Percentiles rank a stretch among this genome's conserved stretches.
phyloP scores from a whole-genome alignment of 2,113 vertebrate species.

The Pseudorasbora parva region DNA sequence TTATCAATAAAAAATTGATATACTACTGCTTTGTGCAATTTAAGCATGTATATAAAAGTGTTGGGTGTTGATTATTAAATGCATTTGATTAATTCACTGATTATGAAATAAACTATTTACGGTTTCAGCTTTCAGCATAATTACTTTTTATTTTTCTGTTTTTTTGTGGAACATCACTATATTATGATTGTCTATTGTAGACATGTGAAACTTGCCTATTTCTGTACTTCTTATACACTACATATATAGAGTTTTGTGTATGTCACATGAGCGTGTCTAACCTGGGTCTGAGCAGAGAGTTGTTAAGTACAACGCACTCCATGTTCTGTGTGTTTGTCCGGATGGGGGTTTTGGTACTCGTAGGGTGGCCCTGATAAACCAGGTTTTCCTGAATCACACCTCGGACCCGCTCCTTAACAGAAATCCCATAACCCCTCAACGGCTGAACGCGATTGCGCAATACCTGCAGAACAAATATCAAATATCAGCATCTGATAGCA shows the following conservation, averaged over 20 bases:
- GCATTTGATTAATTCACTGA: background rate
- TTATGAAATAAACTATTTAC: background rate
- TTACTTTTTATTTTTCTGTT: background rate
- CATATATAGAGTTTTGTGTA: background rate
- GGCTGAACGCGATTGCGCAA: constrained; percentile 88
- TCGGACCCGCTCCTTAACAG: constrained; percentile 81
- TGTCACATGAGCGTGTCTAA: constrained; percentile 26
- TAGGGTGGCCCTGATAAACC: constrained; percentile 85
- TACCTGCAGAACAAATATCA: constrained; percentile 70
- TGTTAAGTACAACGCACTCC: constrained; percentile 82
- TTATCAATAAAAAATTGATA: too few species aligned
- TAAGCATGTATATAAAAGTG: too few species aligned
- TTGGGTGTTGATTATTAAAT: background rate
- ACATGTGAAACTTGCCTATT: background rate
- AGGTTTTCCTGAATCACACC: constrained; percentile 87
- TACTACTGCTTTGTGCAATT: too few species aligned
- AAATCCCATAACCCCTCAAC: constrained; percentile 81
- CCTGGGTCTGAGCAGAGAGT: constrained; percentile 80
- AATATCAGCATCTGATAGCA: background rate
- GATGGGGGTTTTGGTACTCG: constrained; percentile 78
- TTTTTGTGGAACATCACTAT: background rate
- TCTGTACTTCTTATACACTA: background rate
- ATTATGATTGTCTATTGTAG: background rate
- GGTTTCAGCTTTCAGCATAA: background rate
- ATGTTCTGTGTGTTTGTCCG: constrained; percentile 74